Conservation (phyloP, 2,113 vertebrate species). For the Oncorhynchus kisutch region DNA sequence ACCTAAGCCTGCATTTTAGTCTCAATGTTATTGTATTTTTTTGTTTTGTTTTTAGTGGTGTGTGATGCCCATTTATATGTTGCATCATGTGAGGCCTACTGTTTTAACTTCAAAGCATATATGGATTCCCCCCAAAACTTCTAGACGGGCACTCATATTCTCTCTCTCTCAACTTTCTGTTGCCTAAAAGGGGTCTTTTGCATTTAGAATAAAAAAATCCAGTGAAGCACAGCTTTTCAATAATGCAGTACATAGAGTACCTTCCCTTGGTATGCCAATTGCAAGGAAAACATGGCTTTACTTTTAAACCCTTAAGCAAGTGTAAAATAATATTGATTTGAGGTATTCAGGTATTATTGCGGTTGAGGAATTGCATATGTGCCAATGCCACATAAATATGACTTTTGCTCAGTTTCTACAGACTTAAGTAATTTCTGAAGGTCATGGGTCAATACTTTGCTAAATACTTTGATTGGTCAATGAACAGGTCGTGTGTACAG, state of each 20-base stretch:
- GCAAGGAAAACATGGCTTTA: constrained; percentile 11
- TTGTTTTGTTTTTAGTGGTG: no score
- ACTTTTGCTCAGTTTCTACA: not conserved
- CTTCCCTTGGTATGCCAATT: constrained; percentile 24
- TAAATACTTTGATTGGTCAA: not conserved
- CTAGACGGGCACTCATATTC: constrained; percentile 17
- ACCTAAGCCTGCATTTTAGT: no score
- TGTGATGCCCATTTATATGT: no score
- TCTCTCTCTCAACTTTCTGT: constrained; percentile 33
- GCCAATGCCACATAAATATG: not conserved
- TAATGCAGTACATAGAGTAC: constrained; percentile 48
- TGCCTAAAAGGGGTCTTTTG: constrained; percentile 46
- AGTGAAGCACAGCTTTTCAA: constrained; percentile 43
- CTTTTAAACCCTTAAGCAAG: constrained; percentile 21
- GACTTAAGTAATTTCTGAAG: not conserved
- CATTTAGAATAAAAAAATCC: constrained; percentile 51
- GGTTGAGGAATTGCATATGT: not conserved
- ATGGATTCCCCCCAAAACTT: constrained; percentile 41
- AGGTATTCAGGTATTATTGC: not conserved
- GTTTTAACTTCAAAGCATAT: constrained; percentile 51
- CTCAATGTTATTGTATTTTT: no score
- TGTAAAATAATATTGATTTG: constrained; percentile 28
- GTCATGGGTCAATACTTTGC: not conserved
- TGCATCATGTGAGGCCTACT: no score
- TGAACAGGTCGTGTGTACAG: no score